Percentiles rank a stretch among this genome's conserved stretches.
Evolutionary conservation across 2,113 vertebrate genomes (phyloP).

Genomic region (Lampris megalopsis): DNA sequence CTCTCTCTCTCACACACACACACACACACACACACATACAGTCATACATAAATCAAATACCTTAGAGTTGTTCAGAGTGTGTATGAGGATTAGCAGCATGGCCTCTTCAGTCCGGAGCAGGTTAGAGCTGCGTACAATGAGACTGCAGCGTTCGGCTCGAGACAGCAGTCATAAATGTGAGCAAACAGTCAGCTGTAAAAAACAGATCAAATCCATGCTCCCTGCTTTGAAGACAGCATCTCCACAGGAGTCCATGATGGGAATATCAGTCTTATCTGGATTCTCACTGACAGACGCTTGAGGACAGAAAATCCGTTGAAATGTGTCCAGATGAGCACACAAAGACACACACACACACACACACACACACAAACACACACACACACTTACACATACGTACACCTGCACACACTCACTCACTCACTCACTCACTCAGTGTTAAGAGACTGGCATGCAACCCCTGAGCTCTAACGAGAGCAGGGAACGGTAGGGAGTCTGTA

Average conservation of each 20-base stretch:
- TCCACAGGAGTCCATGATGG: constrained; percentile 71
- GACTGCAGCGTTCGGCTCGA: constrained; percentile 39
- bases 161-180: constrained; percentile 55
- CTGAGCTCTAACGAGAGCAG: not conserved
- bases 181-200: constrained; percentile 51
- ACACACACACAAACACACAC: not conserved
- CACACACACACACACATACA: constrained; percentile 36
- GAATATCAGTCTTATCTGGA: constrained; percentile 57
- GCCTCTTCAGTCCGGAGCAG: constrained; percentile 22
- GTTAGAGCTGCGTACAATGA: not conserved
- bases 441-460: constrained; percentile 4
- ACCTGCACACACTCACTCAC: not conserved
- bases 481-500: no score
- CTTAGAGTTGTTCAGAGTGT: constrained; percentile 55
- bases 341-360: not conserved
- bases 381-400: constrained; percentile 1
- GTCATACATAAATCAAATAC: constrained; percentile 53
- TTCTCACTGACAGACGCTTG: constrained; percentile 49
- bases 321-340: constrained; percentile 13
- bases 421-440: not conserved
- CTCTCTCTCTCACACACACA: constrained; percentile 1
- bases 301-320: constrained; percentile 25
- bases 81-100: constrained; percentile 46
- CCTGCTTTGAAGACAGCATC: constrained; percentile 53
- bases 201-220: constrained; percentile 29